phyloP scores from a whole-genome alignment of 2,888 invertebrate species.

The Polydesmus complanatus region DNA sequence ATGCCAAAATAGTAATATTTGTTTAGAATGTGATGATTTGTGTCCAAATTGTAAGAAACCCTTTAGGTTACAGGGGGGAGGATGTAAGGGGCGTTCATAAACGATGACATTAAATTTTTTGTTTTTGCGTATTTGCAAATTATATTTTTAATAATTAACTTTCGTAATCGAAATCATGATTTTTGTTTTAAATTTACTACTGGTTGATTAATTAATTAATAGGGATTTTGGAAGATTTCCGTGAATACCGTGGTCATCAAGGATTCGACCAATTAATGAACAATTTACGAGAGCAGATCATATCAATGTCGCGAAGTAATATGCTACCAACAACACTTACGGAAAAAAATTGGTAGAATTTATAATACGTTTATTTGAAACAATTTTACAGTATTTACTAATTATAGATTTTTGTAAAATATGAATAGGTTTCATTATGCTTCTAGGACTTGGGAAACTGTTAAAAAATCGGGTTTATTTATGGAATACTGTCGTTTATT shows the following conservation, averaged over 20 bases:
- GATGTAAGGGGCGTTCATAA: no score
- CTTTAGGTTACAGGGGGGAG: no score
- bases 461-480: constrained; percentile 68
- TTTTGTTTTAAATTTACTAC: no score
- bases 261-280: constrained; percentile 47
- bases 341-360: constrained; percentile 57
- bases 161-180: no score
- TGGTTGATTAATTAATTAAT: not conserved
- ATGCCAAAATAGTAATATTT: no score
- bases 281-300: constrained; percentile 52
- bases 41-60: no score
- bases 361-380: constrained; percentile 6
- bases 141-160: no score
- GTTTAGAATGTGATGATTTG: no score
- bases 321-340: constrained; percentile 58
- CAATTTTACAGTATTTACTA: not conserved
- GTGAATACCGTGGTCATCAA: constrained; percentile 29
- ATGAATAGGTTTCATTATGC: constrained; percentile 53
- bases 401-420: constrained; percentile 10
- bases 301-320: constrained; percentile 52
- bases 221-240: not conserved
- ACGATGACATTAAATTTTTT: no score
- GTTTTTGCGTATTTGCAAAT: no score
- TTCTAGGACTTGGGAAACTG: constrained; percentile 66
- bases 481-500: constrained; percentile 69